These are phyloP conservation scores for Aurelia sp. DNA, from an alignment of 30 jellyfish, hydroid and myxozoan species.

Conservation along the genomic window DNA sequence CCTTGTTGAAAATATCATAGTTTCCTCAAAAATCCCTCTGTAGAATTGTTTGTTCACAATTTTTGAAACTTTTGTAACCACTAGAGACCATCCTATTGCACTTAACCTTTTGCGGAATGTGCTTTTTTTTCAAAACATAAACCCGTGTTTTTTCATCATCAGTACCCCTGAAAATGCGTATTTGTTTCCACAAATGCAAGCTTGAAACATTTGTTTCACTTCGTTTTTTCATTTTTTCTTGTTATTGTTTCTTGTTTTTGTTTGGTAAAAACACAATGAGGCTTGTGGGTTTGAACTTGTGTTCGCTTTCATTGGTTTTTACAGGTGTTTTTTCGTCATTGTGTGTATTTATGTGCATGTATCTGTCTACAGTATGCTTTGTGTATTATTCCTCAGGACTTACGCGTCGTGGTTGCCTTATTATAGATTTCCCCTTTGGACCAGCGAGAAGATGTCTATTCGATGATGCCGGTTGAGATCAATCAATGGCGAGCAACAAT, in stretches of 20 bases:
- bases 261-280: background rate
- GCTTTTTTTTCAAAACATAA: background rate
- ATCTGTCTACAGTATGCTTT: slow-evolving; percentile 1
- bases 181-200: slow-evolving; percentile 4
- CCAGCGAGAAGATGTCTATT: slow-evolving; percentile 27
- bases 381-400: slow-evolving; percentile 7
- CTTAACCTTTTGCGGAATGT: background rate
- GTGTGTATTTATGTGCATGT: background rate
- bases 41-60: no score
- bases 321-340: slow-evolving; percentile 5
- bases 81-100: background rate
- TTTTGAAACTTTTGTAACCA: background rate
- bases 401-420: slow-evolving; percentile 3
- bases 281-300: background rate
- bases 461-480: slow-evolving; percentile 39
- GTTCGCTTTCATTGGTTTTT: slow-evolving; percentile 5
- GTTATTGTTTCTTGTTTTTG: slow-evolving; percentile 6
- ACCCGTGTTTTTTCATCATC: slow-evolving; percentile 14
- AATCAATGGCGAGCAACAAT: slow-evolving; percentile 49
- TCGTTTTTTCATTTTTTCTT: background rate
- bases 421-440: slow-evolving; percentile 4
- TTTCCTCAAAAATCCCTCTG: no score
- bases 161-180: no score
- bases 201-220: slow-evolving; percentile 26
- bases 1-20: no score